Evolutionary conservation across 2,888 invertebrate genomes (phyloP), one percentile per base, ranked within the genome.

Genomic region (Amblyteles armatorius): DNA sequence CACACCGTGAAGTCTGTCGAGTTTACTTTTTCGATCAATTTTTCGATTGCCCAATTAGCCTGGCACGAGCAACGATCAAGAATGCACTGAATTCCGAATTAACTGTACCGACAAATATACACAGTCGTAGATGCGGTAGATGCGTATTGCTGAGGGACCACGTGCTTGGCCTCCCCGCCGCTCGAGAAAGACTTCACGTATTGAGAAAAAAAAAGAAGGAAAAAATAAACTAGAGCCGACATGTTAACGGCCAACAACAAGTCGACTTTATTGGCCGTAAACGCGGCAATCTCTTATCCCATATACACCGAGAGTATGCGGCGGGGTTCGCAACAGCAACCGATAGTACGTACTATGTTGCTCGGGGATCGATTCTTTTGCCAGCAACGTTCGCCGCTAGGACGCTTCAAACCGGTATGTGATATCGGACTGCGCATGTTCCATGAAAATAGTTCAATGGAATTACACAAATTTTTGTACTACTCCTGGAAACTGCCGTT

Each of bases 261-360:
- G 91, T 88, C 90, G 91, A 92, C 92, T 93, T 93, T 93, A 93
- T 92, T 91, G 93, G 88, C 91, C 91, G 92, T 93, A 93, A 93
- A 93, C 89, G 91, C 89, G 88, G 91, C 91, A 89, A 91, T 92
- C 91, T 89, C 90, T 92, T 91, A 89, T 89, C 88, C 90, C 87
- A 89, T 63, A 29, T 63, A 33, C 29, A 63, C 29, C 29, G 26
- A 4, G 26, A 48, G n/a, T 29, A 29, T 29, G 29, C 4, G 29
- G 63, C 7, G 16, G 33, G 16, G 29, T 63, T n/a, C 11, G 63
- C 29, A 16, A 26, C 57, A 4, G 22, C 26, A 22, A 22, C 57
- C 26, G 44, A 57, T 22, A 22, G 22, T 26, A 22, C 57, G 57
- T 22, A 26, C 57, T 26, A 13, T 57, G 57, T 57, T 57, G 63